Conservation (phyloP, 2,888 invertebrate genomes). For the Sarcophaga variegata region DNA sequence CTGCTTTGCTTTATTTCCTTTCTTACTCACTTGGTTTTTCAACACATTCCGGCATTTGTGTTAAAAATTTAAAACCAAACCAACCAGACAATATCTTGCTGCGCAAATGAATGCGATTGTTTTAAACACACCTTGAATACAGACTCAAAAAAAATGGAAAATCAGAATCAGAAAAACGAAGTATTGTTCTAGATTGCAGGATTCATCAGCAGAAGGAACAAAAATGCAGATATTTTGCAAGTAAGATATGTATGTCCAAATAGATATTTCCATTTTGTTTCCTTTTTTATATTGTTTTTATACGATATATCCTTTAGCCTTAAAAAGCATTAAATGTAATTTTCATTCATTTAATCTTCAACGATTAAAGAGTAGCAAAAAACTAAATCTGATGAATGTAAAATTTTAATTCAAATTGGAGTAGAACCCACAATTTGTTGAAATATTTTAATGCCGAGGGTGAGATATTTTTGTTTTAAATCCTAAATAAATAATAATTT, state of each 20-base stretch:
- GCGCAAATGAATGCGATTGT: slow-evolving; percentile 46
- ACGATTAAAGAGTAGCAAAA: too few species aligned
- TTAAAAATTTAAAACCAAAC: background rate
- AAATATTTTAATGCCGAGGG: too few species aligned
- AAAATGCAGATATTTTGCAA: background rate
- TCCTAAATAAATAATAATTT: too few species aligned
- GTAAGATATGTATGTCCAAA: slow-evolving; percentile 18
- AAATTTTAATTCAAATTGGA: too few species aligned
- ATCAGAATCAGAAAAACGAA: background rate
- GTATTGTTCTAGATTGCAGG: background rate
- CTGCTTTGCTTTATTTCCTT: background rate
- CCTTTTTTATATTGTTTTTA: background rate
- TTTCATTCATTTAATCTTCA: background rate
- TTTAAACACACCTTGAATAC: slow-evolving; percentile 38
- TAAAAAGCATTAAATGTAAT: background rate
- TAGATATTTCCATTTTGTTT: background rate
- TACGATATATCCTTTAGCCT: background rate
- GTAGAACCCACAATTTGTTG: too few species aligned
- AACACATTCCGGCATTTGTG: slow-evolving; percentile 8
- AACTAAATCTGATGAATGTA: too few species aligned
- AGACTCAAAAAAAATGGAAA: background rate
- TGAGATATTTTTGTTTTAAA: too few species aligned
- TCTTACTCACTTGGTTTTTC: background rate
- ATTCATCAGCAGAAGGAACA: background rate
- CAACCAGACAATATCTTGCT: slow-evolving; percentile 23